phyloP scores from a whole-genome alignment of 1,140 invertebrate species.

The Drosophila nebulosa region DNA sequence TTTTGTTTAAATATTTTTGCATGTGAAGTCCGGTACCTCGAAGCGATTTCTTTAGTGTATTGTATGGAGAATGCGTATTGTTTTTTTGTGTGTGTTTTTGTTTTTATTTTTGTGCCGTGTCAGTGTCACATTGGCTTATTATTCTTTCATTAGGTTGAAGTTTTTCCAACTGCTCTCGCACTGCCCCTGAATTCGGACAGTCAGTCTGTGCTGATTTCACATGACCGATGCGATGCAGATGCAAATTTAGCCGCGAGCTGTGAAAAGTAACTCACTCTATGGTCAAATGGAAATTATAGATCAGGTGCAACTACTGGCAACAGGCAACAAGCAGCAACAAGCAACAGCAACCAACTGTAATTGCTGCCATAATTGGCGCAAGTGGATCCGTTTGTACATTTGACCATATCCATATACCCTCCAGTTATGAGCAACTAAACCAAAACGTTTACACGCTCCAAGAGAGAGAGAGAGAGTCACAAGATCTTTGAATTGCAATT shows the following conservation, averaged over 20 bases:
- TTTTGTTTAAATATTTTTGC: slow-evolving; percentile 18
- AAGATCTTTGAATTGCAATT: slow-evolving; percentile 51
- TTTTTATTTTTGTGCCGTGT: slow-evolving; percentile 38
- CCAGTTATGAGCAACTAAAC: slow-evolving; percentile 76
- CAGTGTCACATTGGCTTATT: slow-evolving; percentile 61
- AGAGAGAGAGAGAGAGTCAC: neutral
- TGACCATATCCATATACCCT: slow-evolving; percentile 59
- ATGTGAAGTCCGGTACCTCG: slow-evolving; percentile 33
- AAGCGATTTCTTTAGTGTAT: slow-evolving; percentile 12
- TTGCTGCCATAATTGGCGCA: slow-evolving; percentile 75
- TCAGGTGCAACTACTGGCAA: slow-evolving; percentile 51
- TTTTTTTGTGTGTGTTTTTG: slow-evolving; percentile 10
- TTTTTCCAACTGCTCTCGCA: slow-evolving; percentile 37
- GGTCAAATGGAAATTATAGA: slow-evolving; percentile 70
- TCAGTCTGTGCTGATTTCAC: slow-evolving; percentile 37
- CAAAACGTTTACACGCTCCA: slow-evolving; percentile 49
- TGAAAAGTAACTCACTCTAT: slow-evolving; percentile 68
- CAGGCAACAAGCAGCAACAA: slow-evolving; percentile 28
- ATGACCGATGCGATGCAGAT: slow-evolving; percentile 30
- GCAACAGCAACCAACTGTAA: slow-evolving; percentile 63
- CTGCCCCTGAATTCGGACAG: slow-evolving; percentile 25
- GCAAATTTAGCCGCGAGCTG: slow-evolving; percentile 60
- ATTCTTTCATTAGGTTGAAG: slow-evolving; percentile 69
- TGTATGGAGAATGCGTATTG: neutral
- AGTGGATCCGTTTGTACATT: slow-evolving; percentile 59